Evolutionary conservation across 2,797 vertebrate genomes (phyloP), one percentile per base, ranked within the genome.

Genomic region (Strix occidentalis): DNA sequence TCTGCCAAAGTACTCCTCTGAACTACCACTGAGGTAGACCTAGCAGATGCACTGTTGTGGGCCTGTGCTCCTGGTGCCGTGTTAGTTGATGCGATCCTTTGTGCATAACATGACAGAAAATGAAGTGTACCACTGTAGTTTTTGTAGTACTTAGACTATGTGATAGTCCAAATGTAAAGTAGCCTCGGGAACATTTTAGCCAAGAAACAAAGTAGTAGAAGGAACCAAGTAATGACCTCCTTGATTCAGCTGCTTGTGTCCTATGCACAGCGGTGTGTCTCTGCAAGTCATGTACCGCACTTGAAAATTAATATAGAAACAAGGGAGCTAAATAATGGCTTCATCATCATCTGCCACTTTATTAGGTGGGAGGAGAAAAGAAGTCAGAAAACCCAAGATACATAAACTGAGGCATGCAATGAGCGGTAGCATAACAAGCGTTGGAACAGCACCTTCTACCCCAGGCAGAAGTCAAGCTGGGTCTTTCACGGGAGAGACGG

Each of bases 351-450:
- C 71, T 75, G 39, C 23, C 10, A 12, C 17, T 69, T 14, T 33
- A 33, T 75, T 77, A 64, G 31, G 39, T 31, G 45, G 45, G 1
- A 4, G 21, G 15, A 12, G 19, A 10, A 60, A 50, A 43, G 33
- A 71, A 54, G 11, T 21, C 4, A 20, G 74, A 50, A 89, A 58
- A 46, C 13, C 7, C 6, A 7, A 33, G 29, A 5, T 58, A 5
- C 7, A 10, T 35, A 8, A 26, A 23, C 9, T 14, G 39, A 77
- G 64, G 16, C 28, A 11, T 9, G 11, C 0, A 0, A 26, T 2
- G 8, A 74, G 72, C 43, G 61, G 53, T 25, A 21, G 35, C 64
- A 26, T 16, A 0, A 0, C 37, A 33, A 53, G 26, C 0, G 0
- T 10, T 54, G 54, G 60, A 48, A 25, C 0, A 2, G 41, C 3